Base-by-base conservation (phyloP, 1,140 invertebrate species). In the Trachymyrmex cornetzi region DNA sequence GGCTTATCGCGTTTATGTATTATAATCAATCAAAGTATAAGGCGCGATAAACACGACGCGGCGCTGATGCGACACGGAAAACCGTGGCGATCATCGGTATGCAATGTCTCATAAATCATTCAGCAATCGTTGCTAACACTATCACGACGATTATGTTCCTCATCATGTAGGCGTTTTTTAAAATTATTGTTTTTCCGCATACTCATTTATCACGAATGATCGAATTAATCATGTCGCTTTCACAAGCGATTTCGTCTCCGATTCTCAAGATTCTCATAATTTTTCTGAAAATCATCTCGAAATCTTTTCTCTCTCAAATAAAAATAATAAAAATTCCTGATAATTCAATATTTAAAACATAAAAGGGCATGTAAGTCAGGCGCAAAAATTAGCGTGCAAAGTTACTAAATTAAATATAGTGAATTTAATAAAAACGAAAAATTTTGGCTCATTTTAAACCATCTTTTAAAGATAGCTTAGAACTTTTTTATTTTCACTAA, bases 11-110 rank as follows among this genome's bases (percentile, higher is more conserved):
- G 30, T 34, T 71, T 55, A 16, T 53, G 48, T 53, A 34, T 71
- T 81, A 57, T 27, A 71, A 81, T 81, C 79, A 55, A 81, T 81
- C 79, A 81, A 81, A 57, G 30, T 71, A 50, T 71, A 81, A 81
- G 38, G 34, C 50, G 64, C 50, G 75, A 81, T 81, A 71, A 71
- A 71, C 53, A 71, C 34, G 34, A 71, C 64, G 9, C 38, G 22
- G 22, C 16, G 77, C 48, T 53, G 77, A 81, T 59, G 77, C 16
- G 79, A 44, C 44, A 44, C 11, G 50, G 53, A 59, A 71, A 81
- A 57, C 22, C 30, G 48, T 67, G 63, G 30, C 48, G 50, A 81
- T 81, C 48, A 16, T 71, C 30, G 24, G 30, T 38, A 12, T 34
- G 27, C 19, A 53, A 44, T 14, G 64, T 22, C 48, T 59, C 50